A percentile compares a stretch with the other conserved stretches of the same genome.
phyloP scores from a whole-genome alignment of 2,888 invertebrate genomes.

The Dastarcus helophoroides region DNA sequence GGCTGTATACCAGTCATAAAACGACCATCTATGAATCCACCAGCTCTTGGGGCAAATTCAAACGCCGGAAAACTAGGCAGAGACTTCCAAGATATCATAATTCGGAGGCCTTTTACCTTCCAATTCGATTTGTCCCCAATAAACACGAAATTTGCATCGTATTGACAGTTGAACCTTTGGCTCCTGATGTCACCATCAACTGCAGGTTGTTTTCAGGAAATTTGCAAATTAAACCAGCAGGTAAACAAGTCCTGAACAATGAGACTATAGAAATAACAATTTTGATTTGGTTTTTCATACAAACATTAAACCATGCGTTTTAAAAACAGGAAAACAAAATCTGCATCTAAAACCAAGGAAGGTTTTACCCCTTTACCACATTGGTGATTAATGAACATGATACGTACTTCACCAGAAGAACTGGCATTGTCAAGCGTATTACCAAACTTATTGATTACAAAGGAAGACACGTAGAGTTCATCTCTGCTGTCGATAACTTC shows the following conservation, averaged over 20 bases:
- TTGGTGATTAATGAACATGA: no score
- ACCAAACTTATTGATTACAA: no score
- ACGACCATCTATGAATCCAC: slow-evolving; percentile 92
- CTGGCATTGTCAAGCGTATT: no score
- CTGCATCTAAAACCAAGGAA: no score
- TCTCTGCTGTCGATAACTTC: no score
- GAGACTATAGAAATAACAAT: background rate
- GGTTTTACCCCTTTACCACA: no score
- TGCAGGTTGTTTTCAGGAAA: slow-evolving; percentile 97
- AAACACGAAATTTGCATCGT: slow-evolving; percentile 98
- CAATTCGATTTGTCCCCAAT: slow-evolving; percentile 94
- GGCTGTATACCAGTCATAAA: slow-evolving; percentile 98
- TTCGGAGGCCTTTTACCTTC: slow-evolving; percentile 93
- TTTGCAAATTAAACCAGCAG: slow-evolving; percentile 69
- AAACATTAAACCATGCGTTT: no score
- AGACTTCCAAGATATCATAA: slow-evolving; percentile 86
- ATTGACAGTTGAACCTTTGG: slow-evolving; percentile 97
- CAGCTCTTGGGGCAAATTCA: slow-evolving; percentile 81
- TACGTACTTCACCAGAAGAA: no score
- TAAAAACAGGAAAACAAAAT: no score
- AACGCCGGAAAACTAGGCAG: slow-evolving; percentile 86
- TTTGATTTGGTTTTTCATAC: no score
- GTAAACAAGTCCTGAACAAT: slow-evolving; percentile 55
- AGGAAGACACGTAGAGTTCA: no score
- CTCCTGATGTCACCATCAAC: slow-evolving; percentile 96